Evolutionary conservation across 1,140 invertebrate genomes (phyloP), one percentile per base, ranked within the genome.

Genomic region (Gonioctena quinquepunctata): DNA sequence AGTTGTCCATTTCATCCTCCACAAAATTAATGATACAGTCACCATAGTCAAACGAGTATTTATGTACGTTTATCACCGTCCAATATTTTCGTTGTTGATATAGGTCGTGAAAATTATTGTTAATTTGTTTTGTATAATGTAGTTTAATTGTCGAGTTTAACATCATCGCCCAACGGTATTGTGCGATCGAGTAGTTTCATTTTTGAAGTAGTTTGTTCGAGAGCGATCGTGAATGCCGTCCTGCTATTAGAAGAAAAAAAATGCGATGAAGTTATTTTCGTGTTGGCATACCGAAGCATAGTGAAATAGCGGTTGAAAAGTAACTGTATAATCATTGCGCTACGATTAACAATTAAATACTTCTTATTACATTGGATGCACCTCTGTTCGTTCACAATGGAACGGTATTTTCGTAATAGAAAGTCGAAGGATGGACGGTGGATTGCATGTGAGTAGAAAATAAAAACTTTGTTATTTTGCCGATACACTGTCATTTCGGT

Each of bases 201-300:
- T 42, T 42, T 42, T 42, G 16, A 13, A 42, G 2, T n/a, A 42
- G 13, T 42, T n/a, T 42, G 33, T 42, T 42, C 8, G 33, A 42
- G 33, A 42, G 33, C 16, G 33, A 4, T 11, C 33, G 33, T 11
- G 33, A 42, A 42, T n/a, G 7, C n/a, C n/a, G n/a, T n/a, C n/a
- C n/a, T n/a, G n/a, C 33, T 13, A 42, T 42, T 42, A 42, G 33
- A 42, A n/a, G n/a, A n/a, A 54, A 60, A 54, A 70, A 42, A 42
- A 42, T 42, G 33, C 33, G 33, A 42, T 8, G 33, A 42, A 13
- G 33, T 42, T 42, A 42, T 42, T 42, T 42, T 42, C 60, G 59
- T 61, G 25, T 65, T 59, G 65, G 33, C 70, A 75, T 75, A 63
- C 73, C 70, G 64, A 62, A 26, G 73, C 73, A 75, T 70, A 72